These are phyloP conservation scores for Zaprionus africanus DNA, from an alignment of 1,140 invertebrate species.

Conservation along the genomic window DNA sequence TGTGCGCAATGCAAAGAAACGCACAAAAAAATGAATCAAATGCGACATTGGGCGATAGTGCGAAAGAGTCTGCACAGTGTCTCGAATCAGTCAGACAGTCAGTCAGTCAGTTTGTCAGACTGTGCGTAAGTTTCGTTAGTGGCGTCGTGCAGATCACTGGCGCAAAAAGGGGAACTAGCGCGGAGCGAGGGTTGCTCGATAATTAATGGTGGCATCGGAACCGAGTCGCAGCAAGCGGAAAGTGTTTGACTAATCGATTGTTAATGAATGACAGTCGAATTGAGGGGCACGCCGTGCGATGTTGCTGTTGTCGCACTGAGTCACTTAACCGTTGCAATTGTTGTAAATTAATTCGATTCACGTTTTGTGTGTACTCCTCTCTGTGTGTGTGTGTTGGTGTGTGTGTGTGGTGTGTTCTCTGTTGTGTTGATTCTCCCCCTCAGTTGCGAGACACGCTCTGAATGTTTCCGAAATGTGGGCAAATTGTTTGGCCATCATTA, in stretches of 20 bases:
- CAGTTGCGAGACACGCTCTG: neutral
- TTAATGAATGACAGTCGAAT: slow-evolving; percentile 79
- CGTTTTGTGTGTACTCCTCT: slow-evolving; percentile 42
- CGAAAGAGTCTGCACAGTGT: slow-evolving; percentile 24
- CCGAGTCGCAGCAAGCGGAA: slow-evolving; percentile 53
- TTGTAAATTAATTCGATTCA: slow-evolving; percentile 74
- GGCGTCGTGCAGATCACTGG: slow-evolving; percentile 4
- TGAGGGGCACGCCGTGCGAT: slow-evolving; percentile 20
- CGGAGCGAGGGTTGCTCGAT: slow-evolving; percentile 37
- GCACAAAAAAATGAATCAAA: slow-evolving; percentile 12
- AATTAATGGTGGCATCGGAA: slow-evolving; percentile 66
- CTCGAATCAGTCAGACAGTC: slow-evolving; percentile 23
- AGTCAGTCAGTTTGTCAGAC: neutral
- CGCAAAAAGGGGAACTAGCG: neutral
- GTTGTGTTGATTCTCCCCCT: neutral
- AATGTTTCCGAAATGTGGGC: slow-evolving; percentile 45
- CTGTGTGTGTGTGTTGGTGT: neutral
- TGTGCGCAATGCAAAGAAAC: slow-evolving; percentile 26
- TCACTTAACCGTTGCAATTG: slow-evolving; percentile 75
- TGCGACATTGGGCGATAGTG: slow-evolving; percentile 35
- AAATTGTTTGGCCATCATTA: slow-evolving; percentile 52
- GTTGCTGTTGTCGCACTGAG: slow-evolving; percentile 45
- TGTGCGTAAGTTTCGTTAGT: neutral
- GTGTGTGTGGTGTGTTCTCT: neutral
- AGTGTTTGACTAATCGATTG: slow-evolving; percentile 82